Evolutionary conservation across 2,888 invertebrate species (phyloP).

Genomic region (Theodoxus fluviatilis): DNA sequence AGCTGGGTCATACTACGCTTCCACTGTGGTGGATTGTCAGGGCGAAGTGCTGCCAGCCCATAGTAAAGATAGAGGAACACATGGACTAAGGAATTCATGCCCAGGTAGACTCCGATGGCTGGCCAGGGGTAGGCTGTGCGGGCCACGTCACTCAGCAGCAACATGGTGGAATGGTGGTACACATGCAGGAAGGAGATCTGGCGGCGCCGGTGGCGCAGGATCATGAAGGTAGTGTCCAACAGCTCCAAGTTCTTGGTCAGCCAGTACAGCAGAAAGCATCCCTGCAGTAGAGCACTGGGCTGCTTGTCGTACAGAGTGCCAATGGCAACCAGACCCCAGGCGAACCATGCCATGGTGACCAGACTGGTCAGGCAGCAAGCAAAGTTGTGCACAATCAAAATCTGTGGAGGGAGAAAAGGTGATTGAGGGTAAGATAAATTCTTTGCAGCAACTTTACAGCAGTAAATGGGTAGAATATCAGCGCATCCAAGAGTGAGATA

Average conservation of each 20-base stretch:
- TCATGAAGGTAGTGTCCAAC: slow-evolving; percentile 64
- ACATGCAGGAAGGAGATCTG: slow-evolving; percentile 63
- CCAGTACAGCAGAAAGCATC: slow-evolving; percentile 54
- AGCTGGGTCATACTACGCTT: slow-evolving; percentile 59
- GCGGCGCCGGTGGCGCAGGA: slow-evolving; percentile 55
- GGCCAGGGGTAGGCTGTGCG: slow-evolving; percentile 55
- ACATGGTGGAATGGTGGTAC: slow-evolving; percentile 62
- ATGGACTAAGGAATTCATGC: slow-evolving; percentile 60
- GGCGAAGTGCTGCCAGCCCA: slow-evolving; percentile 49
- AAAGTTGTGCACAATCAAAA: slow-evolving; percentile 60
- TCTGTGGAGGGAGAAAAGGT: slow-evolving; percentile 37
- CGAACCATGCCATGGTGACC: slow-evolving; percentile 47
- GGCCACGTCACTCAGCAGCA: slow-evolving; percentile 57
- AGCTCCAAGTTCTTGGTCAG: slow-evolving; percentile 59
- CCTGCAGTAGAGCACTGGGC: slow-evolving; percentile 36
- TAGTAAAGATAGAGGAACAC: slow-evolving; percentile 60
- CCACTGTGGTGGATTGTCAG: slow-evolving; percentile 53
- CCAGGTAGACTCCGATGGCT: slow-evolving; percentile 53
- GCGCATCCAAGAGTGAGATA: too few relatives aligned
- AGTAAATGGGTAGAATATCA: too few relatives aligned
- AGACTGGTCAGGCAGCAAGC: slow-evolving; percentile 51
- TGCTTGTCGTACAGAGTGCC: slow-evolving; percentile 49
- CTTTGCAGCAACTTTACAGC: too few relatives aligned
- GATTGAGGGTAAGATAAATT: too few relatives aligned
- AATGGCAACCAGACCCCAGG: slow-evolving; percentile 39